Base-by-base conservation (phyloP, 2,888 invertebrate species). In the Leucophora obtusa region DNA sequence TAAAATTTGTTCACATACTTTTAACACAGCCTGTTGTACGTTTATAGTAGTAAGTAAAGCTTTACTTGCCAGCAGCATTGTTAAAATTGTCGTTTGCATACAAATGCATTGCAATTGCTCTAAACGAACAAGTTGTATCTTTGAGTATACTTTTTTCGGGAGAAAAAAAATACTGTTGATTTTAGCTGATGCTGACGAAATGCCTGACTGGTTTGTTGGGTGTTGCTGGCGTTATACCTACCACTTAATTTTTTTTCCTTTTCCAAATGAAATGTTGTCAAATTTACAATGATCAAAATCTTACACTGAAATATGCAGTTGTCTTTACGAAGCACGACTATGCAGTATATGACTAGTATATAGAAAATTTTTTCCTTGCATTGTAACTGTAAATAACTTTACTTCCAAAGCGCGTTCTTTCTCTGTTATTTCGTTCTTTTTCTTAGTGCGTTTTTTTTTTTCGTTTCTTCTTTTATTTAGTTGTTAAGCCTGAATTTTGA, bases 11-110 rank as follows among this genome's bases (percentile, higher is more conserved):
- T 33, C 77, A 50, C 11, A 62, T 54, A 47, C 28, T 15, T n/a
- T 6, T 9, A 17, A 4, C 58, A 54, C 51, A 17, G 14, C 28
- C 73, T 73, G 73, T 73, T 51, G n/a, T 35, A 54, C 54, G 59
- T 81, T 76, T 60, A n/a, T n/a, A n/a, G 69, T 60, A n/a, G 54
- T 56, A 77, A 65, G 71, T 69, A 76, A 50, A 73, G 76, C 76
- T 81, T 76, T 81, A 73, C 59, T 54, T 70, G 60, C 50, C 58
- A 66, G 73, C 65, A 70, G 65, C 51, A 73, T 70, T 77, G 43
- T 33, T 35, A 77, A 77, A 74, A 77, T 73, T 77, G 66, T 77
- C 70, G 50, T 74, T 74, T 81, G 81, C 81, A 81, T 81, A 81
- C 73, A 81, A 81, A 81, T 81, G 50, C 77, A 74, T 51, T 59